Conservation (phyloP, 35 echinoderm and acorn worm species). For the Apostichopus parvimensis region DNA sequence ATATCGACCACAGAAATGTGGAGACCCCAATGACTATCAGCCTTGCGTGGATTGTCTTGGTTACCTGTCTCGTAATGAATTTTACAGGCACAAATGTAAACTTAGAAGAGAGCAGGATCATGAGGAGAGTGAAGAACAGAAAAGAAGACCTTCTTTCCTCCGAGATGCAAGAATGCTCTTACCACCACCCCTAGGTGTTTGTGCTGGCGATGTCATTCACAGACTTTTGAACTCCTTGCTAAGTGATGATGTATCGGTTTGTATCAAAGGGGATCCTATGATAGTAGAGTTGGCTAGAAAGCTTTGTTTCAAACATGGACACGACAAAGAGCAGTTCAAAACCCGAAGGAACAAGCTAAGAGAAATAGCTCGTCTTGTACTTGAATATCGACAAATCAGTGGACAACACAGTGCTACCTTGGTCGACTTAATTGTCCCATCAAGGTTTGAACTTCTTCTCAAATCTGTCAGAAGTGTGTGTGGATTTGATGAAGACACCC, state of each 20-base stretch:
- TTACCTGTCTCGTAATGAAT: constrained; percentile 56
- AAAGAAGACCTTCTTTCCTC: background rate
- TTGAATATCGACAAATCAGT: constrained; percentile 51
- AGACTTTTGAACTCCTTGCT: constrained; percentile 41
- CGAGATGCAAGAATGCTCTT: constrained; percentile 41
- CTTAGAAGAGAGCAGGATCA: constrained; percentile 28
- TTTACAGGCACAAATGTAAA: constrained; percentile 66
- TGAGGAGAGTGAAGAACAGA: constrained; percentile 1
- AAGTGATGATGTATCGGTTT: constrained; percentile 48
- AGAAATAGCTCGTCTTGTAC: constrained; percentile 51
- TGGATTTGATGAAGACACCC: constrained; percentile 59
- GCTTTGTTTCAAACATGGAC: constrained; percentile 52
- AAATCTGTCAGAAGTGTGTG: constrained; percentile 44
- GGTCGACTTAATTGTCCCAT: constrained; percentile 28
- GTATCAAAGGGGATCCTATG: constrained; percentile 58
- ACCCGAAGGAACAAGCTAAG: constrained; percentile 52
- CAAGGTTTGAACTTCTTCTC: constrained; percentile 27
- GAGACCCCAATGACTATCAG: constrained; percentile 47
- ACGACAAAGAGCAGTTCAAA: constrained; percentile 53
- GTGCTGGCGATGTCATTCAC: constrained; percentile 27
- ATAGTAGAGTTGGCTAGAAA: constrained; percentile 52
- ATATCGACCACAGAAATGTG: constrained; percentile 40
- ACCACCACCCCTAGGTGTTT: constrained; percentile 47
- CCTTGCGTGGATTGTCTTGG: constrained; percentile 74
- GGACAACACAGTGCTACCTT: constrained; percentile 37